Base-by-base conservation (phyloP, 2,113 vertebrate genomes). In the Seriola quinqueradiata region DNA sequence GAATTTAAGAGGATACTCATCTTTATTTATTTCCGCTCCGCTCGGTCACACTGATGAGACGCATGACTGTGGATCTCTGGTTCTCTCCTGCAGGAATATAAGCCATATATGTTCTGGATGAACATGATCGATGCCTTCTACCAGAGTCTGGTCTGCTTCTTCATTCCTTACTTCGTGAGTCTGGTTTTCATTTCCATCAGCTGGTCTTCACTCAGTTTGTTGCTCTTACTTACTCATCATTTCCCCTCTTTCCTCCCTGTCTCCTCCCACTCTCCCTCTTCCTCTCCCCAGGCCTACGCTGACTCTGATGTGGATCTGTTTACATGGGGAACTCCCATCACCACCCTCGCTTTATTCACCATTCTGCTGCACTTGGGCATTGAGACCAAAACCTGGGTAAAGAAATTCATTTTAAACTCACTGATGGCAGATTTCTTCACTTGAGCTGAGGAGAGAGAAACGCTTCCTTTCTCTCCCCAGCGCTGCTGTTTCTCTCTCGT, bases 351-450 rank as follows among this genome's bases (percentile, higher is more conserved):
- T 0, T 95, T 99, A 59, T 89, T 99, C 87, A 99, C 97, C 83
- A 97, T 99, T 85, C 96, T 99, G 77, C 83, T 99, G 59, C 98
- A 99, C 90, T 92, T 99, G 91, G 97, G 97, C 46, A 96, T 99
- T 48, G 98, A 99, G 94, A 99, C 97, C 81, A 99, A 97, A 94
- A 99, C 98, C 71, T 99, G 98, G 98, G 98, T 99, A 92, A 97
- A 96, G 16, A 42, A 0, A 36, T 23, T 54, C 0, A 17, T 38
- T 59, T 61, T 19, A 21, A n/a, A 46, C 11, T 28, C 12, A 28
- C 1, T 63, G 38, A 75, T 34, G 38, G 5, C 21, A 5, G 12
- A 34, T 23, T 58, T 55, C 16, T n/a, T 70, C 66, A 21, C 28
- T 19, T 55, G 2, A 65, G 61, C 11, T 36, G 12, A 65, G 4